Base-by-base conservation (phyloP, 2,797 vertebrate genomes). In the Emydoidea blandingii region DNA sequence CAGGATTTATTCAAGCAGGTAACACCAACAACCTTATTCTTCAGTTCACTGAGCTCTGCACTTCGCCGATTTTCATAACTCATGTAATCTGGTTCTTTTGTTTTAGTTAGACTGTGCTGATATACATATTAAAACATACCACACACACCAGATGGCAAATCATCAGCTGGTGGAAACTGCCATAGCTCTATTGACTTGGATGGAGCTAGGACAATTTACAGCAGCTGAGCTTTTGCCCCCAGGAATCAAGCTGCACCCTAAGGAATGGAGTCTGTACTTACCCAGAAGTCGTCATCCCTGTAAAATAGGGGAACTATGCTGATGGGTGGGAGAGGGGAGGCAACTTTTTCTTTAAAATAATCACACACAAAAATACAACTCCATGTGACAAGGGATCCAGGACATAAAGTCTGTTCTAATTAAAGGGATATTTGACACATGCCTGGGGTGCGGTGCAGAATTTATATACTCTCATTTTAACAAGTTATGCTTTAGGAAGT, bases 161-260 rank as follows among this genome's bases (percentile, higher is more conserved):
- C 54, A 29, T 52, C 1, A 3, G 53, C n/a, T 79, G 29, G 44
- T n/a, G n/a, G 44, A 53, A 93, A 88, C 95, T 47, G 79, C 84
- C 81, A 78, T 0, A 0, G 49, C 0, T 0, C 49, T 53, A 88
- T 0, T 29, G 79, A 90, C 54, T 49, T 81, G 76, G 90, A 85
- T 11, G 12, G n/a, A 68, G 27, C 18, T n/a, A 62, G 41, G 80
- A 27, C 56, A 89, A 89, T 27, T 65, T 86, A 86, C 91, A 96
- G 85, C 56, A 89, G n/a, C 31, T 29, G 14, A 95, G 68, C 93
- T 86, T 1, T 7, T 4, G 44, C 37, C 52, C 68, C 76, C 59
- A 68, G 79, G 81, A 91, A 49, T 47, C 86, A 23, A 0, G 3
- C 5, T 0, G 0, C 56, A 54, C 79, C 74, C 87, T 15, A 82